These are phyloP conservation scores for Drosophila ficusphila DNA, from an alignment of 1,140 invertebrate species.

Conservation along the genomic window DNA sequence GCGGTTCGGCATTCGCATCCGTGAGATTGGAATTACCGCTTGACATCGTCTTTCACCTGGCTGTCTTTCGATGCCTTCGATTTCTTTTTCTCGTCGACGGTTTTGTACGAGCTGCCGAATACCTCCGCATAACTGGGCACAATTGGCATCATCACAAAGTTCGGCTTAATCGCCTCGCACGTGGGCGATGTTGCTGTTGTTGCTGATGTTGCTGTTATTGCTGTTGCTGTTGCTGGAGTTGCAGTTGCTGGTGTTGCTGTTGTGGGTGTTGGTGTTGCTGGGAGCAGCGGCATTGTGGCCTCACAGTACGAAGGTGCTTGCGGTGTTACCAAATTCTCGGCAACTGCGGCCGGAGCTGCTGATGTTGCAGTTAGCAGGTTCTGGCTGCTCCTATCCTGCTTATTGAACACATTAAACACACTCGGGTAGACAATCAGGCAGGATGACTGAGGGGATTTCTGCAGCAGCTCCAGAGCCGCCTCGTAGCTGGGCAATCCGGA, in stretches of 20 bases:
- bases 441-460: conserved; percentile 71
- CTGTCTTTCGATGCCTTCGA: conserved; percentile 40
- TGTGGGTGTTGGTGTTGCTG: conserved; percentile 25
- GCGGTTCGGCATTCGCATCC: conserved; percentile 9
- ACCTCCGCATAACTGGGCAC: conserved; percentile 73
- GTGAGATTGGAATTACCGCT: conserved; percentile 40
- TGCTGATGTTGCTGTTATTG: conserved; percentile 16
- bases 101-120: conserved; percentile 63
- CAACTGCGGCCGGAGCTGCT: conserved; percentile 6
- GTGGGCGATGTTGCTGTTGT: conserved; percentile 45
- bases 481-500: conserved; percentile 87
- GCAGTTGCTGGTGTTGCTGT: conserved; percentile 21
- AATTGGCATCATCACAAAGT: conserved; percentile 60
- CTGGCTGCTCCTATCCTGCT: conserved; percentile 59
- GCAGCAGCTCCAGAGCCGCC: conserved; percentile 86
- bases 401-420: conserved; percentile 80
- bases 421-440: conserved; percentile 81
- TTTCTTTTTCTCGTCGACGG: conserved; percentile 69
- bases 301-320: conserved; percentile 46
- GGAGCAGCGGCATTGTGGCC: conserved; percentile 54
- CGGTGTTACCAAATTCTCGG: conserved; percentile 14
- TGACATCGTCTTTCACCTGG: conserved; percentile 42
- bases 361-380: conserved; percentile 30
- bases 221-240: background rate
- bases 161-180: conserved; percentile 55